Evolutionary conservation across 2,888 invertebrate species (phyloP).

Genomic region (Papilio elwesi): DNA sequence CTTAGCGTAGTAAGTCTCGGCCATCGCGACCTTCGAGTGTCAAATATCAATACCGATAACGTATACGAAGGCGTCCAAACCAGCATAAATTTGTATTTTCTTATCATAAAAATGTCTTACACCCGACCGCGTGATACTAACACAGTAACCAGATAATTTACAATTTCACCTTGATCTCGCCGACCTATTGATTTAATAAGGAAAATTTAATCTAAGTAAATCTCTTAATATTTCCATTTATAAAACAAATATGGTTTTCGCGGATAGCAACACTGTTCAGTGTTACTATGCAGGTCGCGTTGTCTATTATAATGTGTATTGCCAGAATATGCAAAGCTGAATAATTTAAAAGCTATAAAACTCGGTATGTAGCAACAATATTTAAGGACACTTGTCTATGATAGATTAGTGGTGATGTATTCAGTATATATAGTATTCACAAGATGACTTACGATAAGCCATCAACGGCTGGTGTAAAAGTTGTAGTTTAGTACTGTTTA

Average conservation of each 20-base stretch:
- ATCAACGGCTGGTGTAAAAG: conserved; percentile 1
- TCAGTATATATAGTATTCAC: too few relatives aligned
- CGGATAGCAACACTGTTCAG: conserved; percentile 13
- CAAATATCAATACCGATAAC: conserved; percentile 76
- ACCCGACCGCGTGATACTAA: conserved; percentile 62
- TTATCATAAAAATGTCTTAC: conserved; percentile 73
- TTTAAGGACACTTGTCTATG: background rate
- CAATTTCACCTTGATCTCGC: conserved; percentile 62
- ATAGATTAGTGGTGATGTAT: background rate
- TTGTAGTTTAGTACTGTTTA: too few relatives aligned
- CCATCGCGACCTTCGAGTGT: conserved; percentile 67
- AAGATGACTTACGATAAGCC: conserved; percentile 3
- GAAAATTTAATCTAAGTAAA: conserved; percentile 36
- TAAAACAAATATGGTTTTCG: background rate
- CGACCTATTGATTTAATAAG: conserved; percentile 43
- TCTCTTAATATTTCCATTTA: conserved; percentile 25
- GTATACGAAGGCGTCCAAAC: conserved; percentile 75
- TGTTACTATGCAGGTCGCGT: conserved; percentile 31
- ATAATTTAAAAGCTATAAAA: conserved; percentile 19
- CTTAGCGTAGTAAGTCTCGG: conserved; percentile 50
- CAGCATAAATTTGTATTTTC: conserved; percentile 82
- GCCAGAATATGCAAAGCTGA: conserved; percentile 14
- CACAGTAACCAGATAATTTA: conserved; percentile 74
- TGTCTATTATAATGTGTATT: conserved; percentile 15
- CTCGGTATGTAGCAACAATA: background rate